phyloP scores from a whole-genome alignment of 2,113 vertebrate genomes.

The Antechinus flavipes region DNA sequence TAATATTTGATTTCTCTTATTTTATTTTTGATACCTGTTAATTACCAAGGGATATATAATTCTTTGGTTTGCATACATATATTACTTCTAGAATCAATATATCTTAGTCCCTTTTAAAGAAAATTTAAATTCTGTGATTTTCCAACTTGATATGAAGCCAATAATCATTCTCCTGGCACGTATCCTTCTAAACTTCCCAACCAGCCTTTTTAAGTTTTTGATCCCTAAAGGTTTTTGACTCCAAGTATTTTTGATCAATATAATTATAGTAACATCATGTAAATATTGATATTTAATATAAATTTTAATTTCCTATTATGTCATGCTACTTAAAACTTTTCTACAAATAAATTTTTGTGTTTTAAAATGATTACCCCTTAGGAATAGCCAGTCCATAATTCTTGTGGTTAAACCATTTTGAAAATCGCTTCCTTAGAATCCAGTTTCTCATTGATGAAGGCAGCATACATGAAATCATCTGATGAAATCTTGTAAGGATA shows the following conservation, averaged over 20 bases:
- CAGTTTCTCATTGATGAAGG: slow-evolving; percentile 82
- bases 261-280: slow-evolving; percentile 11
- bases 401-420: slow-evolving; percentile 87
- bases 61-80: background rate
- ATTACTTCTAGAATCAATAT: background rate
- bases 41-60: background rate
- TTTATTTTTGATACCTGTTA: background rate
- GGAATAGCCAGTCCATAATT: slow-evolving; percentile 89
- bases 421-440: slow-evolving; percentile 81
- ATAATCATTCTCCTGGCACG: background rate
- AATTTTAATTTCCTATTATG: slow-evolving; percentile 27
- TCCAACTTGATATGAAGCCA: slow-evolving; percentile 18
- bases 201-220: background rate
- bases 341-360: background rate
- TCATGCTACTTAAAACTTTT: slow-evolving; percentile 36
- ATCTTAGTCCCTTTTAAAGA: background rate
- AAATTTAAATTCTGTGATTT: slow-evolving; percentile 14
- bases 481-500: slow-evolving; percentile 82
- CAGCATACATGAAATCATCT: slow-evolving; percentile 82
- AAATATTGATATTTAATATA: slow-evolving; percentile 25
- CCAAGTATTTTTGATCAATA: slow-evolving; percentile 1
- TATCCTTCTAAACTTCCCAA: slow-evolving; percentile 3
- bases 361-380: slow-evolving; percentile 84
- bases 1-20: background rate
- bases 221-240: background rate